Percentiles rank a stretch among this genome's conserved stretches.
phyloP scores from a whole-genome alignment of 2,888 invertebrate genomes.

The Sarcophaga carnaria region DNA sequence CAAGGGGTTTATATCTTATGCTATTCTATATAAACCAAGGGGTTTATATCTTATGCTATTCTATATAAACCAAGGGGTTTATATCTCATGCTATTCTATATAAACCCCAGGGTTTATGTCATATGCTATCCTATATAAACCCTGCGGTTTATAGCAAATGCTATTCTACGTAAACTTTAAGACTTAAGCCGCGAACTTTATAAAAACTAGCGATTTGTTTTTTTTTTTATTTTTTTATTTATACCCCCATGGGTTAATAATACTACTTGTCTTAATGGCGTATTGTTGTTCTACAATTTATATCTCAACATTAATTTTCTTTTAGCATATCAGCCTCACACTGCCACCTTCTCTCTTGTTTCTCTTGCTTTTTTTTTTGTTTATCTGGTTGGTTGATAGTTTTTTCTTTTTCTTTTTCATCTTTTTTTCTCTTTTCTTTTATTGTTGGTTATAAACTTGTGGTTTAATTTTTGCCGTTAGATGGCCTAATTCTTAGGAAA shows the following conservation, averaged over 20 bases:
- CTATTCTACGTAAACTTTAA: too few relatives aligned
- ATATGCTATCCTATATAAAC: too few relatives aligned
- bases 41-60: too few relatives aligned
- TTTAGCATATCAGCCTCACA: background rate
- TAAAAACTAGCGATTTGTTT: too few relatives aligned
- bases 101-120: too few relatives aligned
- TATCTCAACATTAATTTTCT: background rate
- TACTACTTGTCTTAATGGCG: conserved; percentile 13
- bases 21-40: too few relatives aligned
- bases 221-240: too few relatives aligned
- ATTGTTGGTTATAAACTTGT: conserved; percentile 59
- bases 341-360: background rate
- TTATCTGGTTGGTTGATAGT: background rate
- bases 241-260: background rate
- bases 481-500: conserved; percentile 62
- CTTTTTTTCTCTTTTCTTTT: conserved; percentile 46
- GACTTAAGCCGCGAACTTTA: too few relatives aligned
- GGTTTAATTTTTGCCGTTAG: conserved; percentile 62
- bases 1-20: too few relatives aligned
- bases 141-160: too few relatives aligned
- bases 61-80: too few relatives aligned
- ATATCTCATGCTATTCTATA: too few relatives aligned
- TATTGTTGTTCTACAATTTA: conserved; percentile 13
- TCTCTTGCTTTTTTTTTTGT: background rate
- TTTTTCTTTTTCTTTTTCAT: conserved; percentile 8